Conservation (phyloP, 2,797 vertebrate genomes). For the Poeciliopsis infans region DNA sequence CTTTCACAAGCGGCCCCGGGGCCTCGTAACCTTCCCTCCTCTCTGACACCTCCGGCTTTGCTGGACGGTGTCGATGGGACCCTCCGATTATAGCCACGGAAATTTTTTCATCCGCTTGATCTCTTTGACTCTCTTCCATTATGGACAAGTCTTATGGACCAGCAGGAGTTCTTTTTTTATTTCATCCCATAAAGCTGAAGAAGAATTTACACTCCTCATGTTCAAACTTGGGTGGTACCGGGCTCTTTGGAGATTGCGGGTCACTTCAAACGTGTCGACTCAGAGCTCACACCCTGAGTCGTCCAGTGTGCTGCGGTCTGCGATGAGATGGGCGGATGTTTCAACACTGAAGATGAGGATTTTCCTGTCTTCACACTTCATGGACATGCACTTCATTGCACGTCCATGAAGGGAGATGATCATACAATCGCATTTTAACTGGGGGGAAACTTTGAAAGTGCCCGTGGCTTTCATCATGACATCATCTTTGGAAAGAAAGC, state of each 20-base stretch:
- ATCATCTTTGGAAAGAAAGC: constrained; percentile 3
- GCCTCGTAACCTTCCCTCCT: constrained; percentile 48
- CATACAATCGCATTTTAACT: constrained; percentile 50
- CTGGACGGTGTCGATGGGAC: constrained; percentile 57
- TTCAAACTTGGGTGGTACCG: constrained; percentile 15
- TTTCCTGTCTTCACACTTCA: constrained; percentile 65
- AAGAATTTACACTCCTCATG: background rate
- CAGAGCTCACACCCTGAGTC: constrained; percentile 34
- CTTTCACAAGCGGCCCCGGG: constrained; percentile 48
- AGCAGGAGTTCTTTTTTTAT: background rate
- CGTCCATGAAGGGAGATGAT: too few relatives aligned
- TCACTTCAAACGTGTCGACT: constrained; percentile 23
- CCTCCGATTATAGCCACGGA: constrained; percentile 34
- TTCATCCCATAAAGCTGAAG: background rate
- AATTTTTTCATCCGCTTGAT: constrained; percentile 33
- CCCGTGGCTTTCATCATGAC: constrained; percentile 24
- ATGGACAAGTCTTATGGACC: background rate
- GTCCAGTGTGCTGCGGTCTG: constrained; percentile 37
- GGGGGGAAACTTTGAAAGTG: constrained; percentile 19
- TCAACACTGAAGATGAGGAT: constrained; percentile 62
- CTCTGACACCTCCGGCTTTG: constrained; percentile 54
- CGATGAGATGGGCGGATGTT: constrained; percentile 49
- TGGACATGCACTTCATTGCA: constrained; percentile 61
- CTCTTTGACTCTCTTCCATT: constrained; percentile 59
- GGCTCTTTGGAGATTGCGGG: constrained; percentile 24